A percentile compares a stretch with the other conserved stretches of the same genome.
These are phyloP conservation scores for Acronicta leporina DNA, from an alignment of 2,888 invertebrate species.

Conservation along the genomic window DNA sequence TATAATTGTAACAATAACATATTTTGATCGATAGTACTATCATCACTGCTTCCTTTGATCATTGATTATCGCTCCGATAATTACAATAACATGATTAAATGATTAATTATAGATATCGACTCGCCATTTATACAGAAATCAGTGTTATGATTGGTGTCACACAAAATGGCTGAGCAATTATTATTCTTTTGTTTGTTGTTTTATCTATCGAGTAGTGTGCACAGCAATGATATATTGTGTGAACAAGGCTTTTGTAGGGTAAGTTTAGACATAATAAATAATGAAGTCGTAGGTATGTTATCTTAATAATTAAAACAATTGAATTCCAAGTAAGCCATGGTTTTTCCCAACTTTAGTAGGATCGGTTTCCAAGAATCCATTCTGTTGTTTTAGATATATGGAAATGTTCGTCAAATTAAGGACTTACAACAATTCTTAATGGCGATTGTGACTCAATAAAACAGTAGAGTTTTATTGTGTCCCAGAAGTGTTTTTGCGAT, in stretches of 20 bases:
- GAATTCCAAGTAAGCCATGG: no score
- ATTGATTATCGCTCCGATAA: slow-evolving; percentile 54
- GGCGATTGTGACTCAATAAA: no score
- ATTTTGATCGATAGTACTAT: slow-evolving; percentile 36
- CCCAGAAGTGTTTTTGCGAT: no score
- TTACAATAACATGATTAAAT: slow-evolving; percentile 47
- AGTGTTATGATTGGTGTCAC: slow-evolving; percentile 53
- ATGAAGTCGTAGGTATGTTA: no score
- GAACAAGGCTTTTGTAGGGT: slow-evolving; percentile 77
- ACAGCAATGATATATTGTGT: slow-evolving; percentile 67
- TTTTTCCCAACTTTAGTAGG: no score
- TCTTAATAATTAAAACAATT: no score
- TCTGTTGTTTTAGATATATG: no score
- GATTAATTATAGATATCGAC: slow-evolving; percentile 34
- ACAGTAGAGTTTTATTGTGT: no score
- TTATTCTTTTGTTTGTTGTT: slow-evolving; percentile 63
- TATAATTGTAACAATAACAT: not conserved
- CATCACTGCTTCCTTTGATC: slow-evolving; percentile 24
- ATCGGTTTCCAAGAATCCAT: no score
- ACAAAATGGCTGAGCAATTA: slow-evolving; percentile 68
- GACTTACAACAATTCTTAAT: no score
- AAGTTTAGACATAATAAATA: slow-evolving; percentile 49
- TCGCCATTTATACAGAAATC: slow-evolving; percentile 57
- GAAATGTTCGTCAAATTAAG: no score
- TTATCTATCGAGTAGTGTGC: slow-evolving; percentile 55